Conservation (phyloP, 2,797 vertebrate species). For the Onychomys leucogaster region DNA sequence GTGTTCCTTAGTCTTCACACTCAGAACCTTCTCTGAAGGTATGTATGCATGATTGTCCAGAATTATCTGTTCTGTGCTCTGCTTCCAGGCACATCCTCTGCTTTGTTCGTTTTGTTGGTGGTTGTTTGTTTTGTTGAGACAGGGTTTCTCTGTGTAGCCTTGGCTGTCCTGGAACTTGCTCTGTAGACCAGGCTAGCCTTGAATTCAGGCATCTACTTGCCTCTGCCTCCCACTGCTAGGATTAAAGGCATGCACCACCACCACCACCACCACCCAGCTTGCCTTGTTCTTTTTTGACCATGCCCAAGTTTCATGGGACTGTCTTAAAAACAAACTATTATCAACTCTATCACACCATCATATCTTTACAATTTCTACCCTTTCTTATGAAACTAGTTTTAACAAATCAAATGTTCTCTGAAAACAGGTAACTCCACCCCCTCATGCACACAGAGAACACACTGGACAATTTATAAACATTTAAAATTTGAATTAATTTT, state of each 20-base stretch:
- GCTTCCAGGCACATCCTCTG: constrained; percentile 17
- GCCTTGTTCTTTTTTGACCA: neutral
- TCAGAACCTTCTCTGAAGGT: neutral
- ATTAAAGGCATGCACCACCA: neutral
- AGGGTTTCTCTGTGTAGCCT: neutral
- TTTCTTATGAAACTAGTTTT: constrained; percentile 54
- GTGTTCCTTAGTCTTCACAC: neutral
- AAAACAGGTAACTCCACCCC: neutral
- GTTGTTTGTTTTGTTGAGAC: neutral
- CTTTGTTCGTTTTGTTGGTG: too few species aligned
- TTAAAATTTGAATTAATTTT: constrained; percentile 19
- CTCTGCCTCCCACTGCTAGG: too few species aligned
- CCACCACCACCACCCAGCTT: neutral
- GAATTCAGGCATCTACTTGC: neutral
- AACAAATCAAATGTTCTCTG: constrained; percentile 60
- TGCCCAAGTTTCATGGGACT: neutral
- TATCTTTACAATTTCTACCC: neutral
- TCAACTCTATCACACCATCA: neutral
- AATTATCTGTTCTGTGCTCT: neutral
- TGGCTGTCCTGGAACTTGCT: neutral
- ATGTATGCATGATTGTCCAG: neutral
- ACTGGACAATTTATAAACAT: neutral
- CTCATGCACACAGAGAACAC: constrained; percentile 29
- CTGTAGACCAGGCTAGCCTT: neutral
- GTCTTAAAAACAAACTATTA: neutral